Evolutionary conservation across 2,797 vertebrate species (phyloP).

Genomic region (Gobio occitaniae): DNA sequence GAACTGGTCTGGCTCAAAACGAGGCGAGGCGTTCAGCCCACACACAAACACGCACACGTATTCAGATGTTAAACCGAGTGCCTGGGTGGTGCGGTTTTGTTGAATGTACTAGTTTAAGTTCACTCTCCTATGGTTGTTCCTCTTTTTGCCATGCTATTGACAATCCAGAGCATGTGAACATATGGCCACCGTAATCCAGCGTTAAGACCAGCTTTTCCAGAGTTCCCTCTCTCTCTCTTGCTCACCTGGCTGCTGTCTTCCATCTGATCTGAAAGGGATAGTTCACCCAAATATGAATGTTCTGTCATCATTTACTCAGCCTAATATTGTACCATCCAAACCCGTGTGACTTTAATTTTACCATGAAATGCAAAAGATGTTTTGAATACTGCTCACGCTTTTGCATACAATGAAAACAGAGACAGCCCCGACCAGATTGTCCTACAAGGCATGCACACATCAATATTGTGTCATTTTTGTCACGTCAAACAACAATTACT

Average conservation of each 20-base stretch:
- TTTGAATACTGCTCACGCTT: neutral
- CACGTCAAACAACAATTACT: too few relatives aligned
- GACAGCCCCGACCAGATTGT: too few relatives aligned
- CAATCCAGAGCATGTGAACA: constrained; percentile 29
- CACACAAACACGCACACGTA: neutral
- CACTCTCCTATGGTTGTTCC: neutral
- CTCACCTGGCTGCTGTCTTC: neutral
- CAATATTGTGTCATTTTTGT: too few relatives aligned
- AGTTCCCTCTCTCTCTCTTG: neutral
- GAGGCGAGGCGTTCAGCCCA: neutral
- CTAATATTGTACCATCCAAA: neutral
- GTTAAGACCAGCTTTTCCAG: constrained; percentile 31
- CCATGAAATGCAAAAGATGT: neutral
- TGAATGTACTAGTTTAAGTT: neutral
- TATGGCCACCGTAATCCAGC: constrained; percentile 51
- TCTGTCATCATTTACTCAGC: neutral
- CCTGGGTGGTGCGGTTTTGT: neutral
- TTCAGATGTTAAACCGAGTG: constrained; percentile 6
- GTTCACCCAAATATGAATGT: neutral
- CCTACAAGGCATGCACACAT: too few relatives aligned
- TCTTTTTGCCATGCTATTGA: constrained; percentile 12
- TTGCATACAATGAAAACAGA: neutral
- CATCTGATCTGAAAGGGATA: neutral
- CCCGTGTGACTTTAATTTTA: neutral
- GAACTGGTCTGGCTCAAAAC: neutral